Evolutionary conservation across 2,888 invertebrate genomes (phyloP).

Genomic region (Itoplectis maculator): DNA sequence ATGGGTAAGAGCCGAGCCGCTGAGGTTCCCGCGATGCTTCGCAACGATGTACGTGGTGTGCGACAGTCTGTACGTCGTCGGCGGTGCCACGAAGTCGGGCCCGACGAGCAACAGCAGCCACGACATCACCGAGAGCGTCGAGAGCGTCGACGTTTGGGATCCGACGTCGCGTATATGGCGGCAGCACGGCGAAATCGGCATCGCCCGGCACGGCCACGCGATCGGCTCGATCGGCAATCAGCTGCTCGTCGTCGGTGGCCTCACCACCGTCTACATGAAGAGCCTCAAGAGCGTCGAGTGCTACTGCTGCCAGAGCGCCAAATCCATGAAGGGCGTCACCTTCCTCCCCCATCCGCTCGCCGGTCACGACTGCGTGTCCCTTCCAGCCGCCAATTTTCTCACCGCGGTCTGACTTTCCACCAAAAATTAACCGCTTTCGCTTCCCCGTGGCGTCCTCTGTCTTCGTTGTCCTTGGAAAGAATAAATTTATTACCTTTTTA

Average conservation of each 20-base stretch:
- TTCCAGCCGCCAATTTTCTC: constrained; percentile 84
- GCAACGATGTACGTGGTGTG: constrained; percentile 77
- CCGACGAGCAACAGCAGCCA: constrained; percentile 76
- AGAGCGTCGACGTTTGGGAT: constrained; percentile 88
- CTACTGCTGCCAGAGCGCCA: constrained; percentile 87
- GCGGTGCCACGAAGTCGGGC: constrained; percentile 87
- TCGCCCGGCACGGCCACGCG: constrained; percentile 89
- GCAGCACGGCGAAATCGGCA: constrained; percentile 87
- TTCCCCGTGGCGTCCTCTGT: neutral
- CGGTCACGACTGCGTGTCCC: constrained; percentile 85
- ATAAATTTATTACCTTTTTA: neutral
- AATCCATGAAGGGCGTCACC: constrained; percentile 88
- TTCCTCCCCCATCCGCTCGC: constrained; percentile 88
- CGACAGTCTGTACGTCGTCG: constrained; percentile 88
- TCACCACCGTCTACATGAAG: constrained; percentile 88
- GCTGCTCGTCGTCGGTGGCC: constrained; percentile 88
- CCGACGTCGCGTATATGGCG: constrained; percentile 86
- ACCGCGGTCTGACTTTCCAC: constrained; percentile 26
- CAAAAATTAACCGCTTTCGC: neutral
- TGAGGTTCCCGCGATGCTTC: constrained; percentile 80
- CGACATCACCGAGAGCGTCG: constrained; percentile 87
- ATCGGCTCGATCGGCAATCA: constrained; percentile 88
- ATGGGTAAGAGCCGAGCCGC: constrained; percentile 75
- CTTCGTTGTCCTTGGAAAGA: neutral
- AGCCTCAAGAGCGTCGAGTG: constrained; percentile 89